phyloP scores from a whole-genome alignment of 2,888 invertebrate genomes.

The Acronicta alni region DNA sequence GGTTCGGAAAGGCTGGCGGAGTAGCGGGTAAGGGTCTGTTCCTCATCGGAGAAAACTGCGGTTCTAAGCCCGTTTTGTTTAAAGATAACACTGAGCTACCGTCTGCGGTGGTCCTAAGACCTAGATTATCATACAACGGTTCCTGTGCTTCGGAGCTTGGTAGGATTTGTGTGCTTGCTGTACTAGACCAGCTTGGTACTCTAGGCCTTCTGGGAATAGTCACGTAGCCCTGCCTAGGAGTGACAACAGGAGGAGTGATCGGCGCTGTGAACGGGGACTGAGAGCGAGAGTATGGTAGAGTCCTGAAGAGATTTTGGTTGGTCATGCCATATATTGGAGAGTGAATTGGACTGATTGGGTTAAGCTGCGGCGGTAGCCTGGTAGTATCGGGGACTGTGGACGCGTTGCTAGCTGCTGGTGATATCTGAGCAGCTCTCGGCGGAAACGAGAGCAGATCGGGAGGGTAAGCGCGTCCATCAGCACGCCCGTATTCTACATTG shows the following conservation, averaged over 20 bases:
- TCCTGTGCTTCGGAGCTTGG: conserved; percentile 90
- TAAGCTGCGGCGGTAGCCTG: conserved; percentile 89
- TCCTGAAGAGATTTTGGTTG: conserved; percentile 92
- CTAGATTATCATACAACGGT: conserved; percentile 96
- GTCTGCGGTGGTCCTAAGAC: conserved; percentile 94
- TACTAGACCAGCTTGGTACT: conserved; percentile 94
- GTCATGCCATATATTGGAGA: conserved; percentile 91
- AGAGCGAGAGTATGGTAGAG: conserved; percentile 93
- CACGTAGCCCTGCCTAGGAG: conserved; percentile 94
- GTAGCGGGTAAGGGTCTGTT: conserved; percentile 91
- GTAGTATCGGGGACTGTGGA: conserved; percentile 94
- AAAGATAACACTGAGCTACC: conserved; percentile 95
- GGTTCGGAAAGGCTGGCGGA: conserved; percentile 82
- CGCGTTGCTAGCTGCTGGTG: conserved; percentile 94
- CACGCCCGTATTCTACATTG: conserved; percentile 88
- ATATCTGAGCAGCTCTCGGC: conserved; percentile 91
- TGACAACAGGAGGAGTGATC: conserved; percentile 90
- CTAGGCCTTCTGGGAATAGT: conserved; percentile 95
- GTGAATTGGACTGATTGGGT: conserved; percentile 91
- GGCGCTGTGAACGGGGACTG: conserved; percentile 93
- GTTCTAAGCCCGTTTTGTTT: conserved; percentile 91
- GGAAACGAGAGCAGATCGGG: conserved; percentile 95
- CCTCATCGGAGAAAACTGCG: conserved; percentile 89
- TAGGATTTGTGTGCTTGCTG: conserved; percentile 88
- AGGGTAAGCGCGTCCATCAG: conserved; percentile 91